A percentile compares a stretch with the other conserved stretches of the same genome.
Evolutionary conservation across 2,888 invertebrate species (phyloP).

Genomic region (Stictocephala bisonia): DNA sequence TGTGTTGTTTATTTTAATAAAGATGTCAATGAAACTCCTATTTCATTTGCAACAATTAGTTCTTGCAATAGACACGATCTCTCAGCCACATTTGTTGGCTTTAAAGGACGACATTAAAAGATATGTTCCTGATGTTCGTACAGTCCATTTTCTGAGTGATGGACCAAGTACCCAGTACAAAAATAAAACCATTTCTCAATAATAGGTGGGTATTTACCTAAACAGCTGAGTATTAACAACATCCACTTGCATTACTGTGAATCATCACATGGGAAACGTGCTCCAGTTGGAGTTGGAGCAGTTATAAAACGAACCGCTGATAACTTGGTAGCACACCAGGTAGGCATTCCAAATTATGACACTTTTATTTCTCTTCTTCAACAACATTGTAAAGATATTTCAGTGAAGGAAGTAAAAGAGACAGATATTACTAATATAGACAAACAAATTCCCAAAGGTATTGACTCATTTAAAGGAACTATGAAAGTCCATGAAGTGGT

Average conservation of each 20-base stretch:
- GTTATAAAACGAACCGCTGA: slow-evolving; percentile 17
- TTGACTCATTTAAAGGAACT: not conserved
- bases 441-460: not conserved
- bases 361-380: slow-evolving; percentile 1
- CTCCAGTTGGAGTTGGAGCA: slow-evolving; percentile 11
- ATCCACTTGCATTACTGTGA: slow-evolving; percentile 8
- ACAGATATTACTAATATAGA: not conserved
- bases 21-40: slow-evolving; percentile 6
- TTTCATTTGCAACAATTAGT: slow-evolving; percentile 15
- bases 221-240: not conserved
- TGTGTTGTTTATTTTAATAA: slow-evolving; percentile 23
- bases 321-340: not conserved
- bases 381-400: slow-evolving; percentile 1
- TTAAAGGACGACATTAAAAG: slow-evolving; percentile 3
- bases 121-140: not conserved
- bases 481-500: slow-evolving; percentile 17
- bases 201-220: not conserved
- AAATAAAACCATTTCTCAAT: slow-evolving; percentile 24
- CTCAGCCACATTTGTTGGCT: not conserved
- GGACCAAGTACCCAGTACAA: slow-evolving; percentile 29
- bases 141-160: slow-evolving; percentile 32
- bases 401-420: not conserved
- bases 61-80: slow-evolving; percentile 14
- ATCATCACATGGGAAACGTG: slow-evolving; percentile 10
- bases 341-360: slow-evolving; percentile 5